A percentile compares a stretch with the other conserved stretches of the same genome.
These are phyloP conservation scores for Agonopterix subpropinquella DNA, from an alignment of 2,888 invertebrate species.

Conservation along the genomic window DNA sequence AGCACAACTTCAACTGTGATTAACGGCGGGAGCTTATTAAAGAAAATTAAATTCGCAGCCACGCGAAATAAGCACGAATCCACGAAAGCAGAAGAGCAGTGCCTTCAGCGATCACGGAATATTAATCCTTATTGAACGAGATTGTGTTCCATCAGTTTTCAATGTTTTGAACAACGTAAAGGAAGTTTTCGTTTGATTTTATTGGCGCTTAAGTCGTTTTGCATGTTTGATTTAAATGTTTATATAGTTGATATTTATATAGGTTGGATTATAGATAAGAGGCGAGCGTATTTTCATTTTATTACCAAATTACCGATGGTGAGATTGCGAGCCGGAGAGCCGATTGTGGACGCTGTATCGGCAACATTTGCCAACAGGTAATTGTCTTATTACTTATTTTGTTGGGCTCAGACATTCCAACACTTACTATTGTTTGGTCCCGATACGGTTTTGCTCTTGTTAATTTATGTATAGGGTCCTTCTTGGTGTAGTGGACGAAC, in stretches of 20 bases:
- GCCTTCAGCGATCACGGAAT: conserved; percentile 25
- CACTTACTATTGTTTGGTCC: not conserved
- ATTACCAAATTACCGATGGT: conserved; percentile 76
- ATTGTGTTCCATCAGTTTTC: conserved; percentile 25
- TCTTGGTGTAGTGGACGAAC: too few species aligned
- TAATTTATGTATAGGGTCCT: too few species aligned
- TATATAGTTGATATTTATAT: conserved; percentile 55
- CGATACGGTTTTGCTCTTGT: too few species aligned
- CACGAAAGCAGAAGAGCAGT: conserved; percentile 42
- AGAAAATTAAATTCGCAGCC: conserved; percentile 73
- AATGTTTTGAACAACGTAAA: conserved; percentile 2
- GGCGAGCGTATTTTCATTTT: conserved; percentile 73
- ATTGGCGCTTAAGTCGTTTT: conserved; percentile 10
- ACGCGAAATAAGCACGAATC: conserved; percentile 63
- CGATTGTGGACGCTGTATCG: conserved; percentile 59
- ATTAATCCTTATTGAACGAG: conserved; percentile 39
- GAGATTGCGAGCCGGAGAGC: conserved; percentile 45
- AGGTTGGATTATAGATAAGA: conserved; percentile 70
- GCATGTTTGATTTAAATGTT: not conserved
- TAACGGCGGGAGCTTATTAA: conserved; percentile 54
- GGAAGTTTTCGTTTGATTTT: conserved; percentile 21
- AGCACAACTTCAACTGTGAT: conserved; percentile 21
- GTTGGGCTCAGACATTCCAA: conserved; percentile 39
- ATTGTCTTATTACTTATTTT: conserved; percentile 58
- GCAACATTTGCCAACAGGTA: conserved; percentile 66